phyloP scores from a whole-genome alignment of 2,888 invertebrate species.

The Hoplodrina ambigua region DNA sequence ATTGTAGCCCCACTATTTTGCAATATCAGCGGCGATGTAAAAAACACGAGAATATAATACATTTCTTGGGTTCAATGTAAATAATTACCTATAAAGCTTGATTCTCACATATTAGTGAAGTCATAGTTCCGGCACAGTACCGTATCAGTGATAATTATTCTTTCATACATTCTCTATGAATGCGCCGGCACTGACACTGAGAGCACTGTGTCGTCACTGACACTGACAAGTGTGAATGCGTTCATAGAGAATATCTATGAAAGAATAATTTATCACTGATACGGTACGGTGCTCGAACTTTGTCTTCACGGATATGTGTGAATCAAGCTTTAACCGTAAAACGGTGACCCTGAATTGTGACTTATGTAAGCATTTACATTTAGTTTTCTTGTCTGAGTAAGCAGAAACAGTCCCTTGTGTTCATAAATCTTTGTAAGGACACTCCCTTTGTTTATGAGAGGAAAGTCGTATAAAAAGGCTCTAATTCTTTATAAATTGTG shows the following conservation, averaged over 20 bases:
- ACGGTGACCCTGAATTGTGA: constrained; percentile 19
- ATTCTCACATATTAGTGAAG: too few relatives aligned
- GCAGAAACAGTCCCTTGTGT: constrained; percentile 5
- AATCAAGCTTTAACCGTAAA: neutral
- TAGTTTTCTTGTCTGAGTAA: constrained; percentile 17
- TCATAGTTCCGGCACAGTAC: too few relatives aligned
- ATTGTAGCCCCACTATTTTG: neutral
- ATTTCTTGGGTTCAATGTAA: constrained; percentile 31
- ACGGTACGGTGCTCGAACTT: too few relatives aligned
- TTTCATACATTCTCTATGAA: too few relatives aligned
- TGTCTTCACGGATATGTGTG: too few relatives aligned
- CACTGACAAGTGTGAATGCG: too few relatives aligned
- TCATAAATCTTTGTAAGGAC: constrained; percentile 33
- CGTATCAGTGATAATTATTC: too few relatives aligned
- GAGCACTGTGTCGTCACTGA: too few relatives aligned
- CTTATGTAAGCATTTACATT: constrained; percentile 26
- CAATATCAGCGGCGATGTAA: neutral
- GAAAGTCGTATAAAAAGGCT: constrained; percentile 21
- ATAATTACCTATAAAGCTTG: constrained; percentile 12
- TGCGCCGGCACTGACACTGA: too few relatives aligned
- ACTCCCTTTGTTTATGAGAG: constrained; percentile 31
- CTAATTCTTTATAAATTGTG: constrained; percentile 22
- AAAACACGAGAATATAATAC: constrained; percentile 9
- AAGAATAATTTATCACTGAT: too few relatives aligned
- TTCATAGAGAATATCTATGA: too few relatives aligned